These are phyloP conservation scores for Melieria picta DNA, from an alignment of 2,888 invertebrate genomes.

Conservation along the genomic window DNA sequence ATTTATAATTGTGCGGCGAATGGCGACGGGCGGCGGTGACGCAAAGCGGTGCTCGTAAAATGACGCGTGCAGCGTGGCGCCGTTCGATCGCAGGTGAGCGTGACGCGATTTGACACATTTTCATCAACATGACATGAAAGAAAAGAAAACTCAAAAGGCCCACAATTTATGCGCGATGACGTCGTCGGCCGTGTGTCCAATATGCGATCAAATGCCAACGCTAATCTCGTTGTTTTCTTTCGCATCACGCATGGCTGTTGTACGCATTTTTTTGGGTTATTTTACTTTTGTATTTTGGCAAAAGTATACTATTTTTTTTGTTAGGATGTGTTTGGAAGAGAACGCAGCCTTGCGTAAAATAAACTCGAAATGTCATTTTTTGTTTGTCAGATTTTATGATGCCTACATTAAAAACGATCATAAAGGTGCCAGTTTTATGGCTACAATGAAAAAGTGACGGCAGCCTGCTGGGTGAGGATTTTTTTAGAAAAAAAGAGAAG, in stretches of 20 bases:
- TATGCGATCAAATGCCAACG: not conserved
- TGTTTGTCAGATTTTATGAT: constrained; percentile 37
- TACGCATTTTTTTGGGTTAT: constrained; percentile 1
- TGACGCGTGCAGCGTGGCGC: not conserved
- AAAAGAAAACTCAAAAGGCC: not conserved
- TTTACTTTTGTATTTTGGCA: not conserved
- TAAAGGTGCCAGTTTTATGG: constrained; percentile 40
- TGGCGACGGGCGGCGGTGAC: too few relatives aligned
- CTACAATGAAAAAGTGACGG: not conserved
- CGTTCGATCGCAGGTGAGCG: constrained; percentile 9
- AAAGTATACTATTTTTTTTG: not conserved
- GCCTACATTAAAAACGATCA: constrained; percentile 30
- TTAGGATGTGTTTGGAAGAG: not conserved
- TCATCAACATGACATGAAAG: not conserved
- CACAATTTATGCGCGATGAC: too few relatives aligned
- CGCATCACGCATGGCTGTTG: constrained; percentile 6
- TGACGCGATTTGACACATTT: not conserved
- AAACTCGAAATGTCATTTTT: constrained; percentile 22
- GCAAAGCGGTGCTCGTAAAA: not conserved
- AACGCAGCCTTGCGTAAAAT: not conserved
- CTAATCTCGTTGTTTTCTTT: constrained; percentile 24
- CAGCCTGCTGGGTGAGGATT: too few relatives aligned
- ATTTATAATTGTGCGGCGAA: not conserved
- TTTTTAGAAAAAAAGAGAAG: too few relatives aligned
- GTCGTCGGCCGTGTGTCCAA: too few relatives aligned